Evolutionary conservation across 2,888 invertebrate species (phyloP).

Genomic region (Diaprepes abbreviatus): DNA sequence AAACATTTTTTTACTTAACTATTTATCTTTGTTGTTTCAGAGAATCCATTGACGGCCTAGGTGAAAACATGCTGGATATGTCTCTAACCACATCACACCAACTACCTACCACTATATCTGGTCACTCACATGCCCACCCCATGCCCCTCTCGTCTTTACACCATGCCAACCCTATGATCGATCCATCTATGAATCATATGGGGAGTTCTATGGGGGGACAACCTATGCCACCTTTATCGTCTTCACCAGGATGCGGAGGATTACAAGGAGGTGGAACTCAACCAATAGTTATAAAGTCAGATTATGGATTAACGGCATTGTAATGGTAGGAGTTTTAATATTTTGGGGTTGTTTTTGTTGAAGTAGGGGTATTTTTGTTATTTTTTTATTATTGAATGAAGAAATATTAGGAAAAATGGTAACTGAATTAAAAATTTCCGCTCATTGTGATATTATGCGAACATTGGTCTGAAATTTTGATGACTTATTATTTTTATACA

Average conservation of each 20-base stretch:
- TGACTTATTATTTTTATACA: no score
- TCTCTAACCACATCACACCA: conserved; percentile 64
- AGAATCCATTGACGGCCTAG: conserved; percentile 72
- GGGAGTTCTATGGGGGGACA: conserved; percentile 67
- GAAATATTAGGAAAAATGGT: conserved; percentile 1
- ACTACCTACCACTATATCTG: conserved; percentile 70
- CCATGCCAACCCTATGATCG: conserved; percentile 62
- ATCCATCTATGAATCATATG: conserved; percentile 68
- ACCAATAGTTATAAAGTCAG: conserved; percentile 83
- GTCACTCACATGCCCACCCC: conserved; percentile 70
- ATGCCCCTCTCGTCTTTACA: conserved; percentile 64
- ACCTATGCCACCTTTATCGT: conserved; percentile 69
- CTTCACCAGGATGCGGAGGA: conserved; percentile 71
- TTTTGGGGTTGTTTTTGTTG: conserved; percentile 20
- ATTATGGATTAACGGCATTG: conserved; percentile 88
- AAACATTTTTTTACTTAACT: no score
- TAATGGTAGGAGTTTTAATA: conserved; percentile 64
- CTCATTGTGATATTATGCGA: no score
- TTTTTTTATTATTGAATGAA: not conserved
- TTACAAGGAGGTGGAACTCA: conserved; percentile 63
- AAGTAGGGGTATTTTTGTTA: conserved; percentile 1
- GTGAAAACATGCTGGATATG: conserved; percentile 69
- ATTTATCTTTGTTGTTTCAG: conserved; percentile 50
- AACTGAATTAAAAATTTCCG: no score
- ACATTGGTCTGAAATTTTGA: no score